These are phyloP conservation scores for Ranitomeya imitator DNA, from an alignment of 2,113 vertebrate species.

Conservation along the genomic window DNA sequence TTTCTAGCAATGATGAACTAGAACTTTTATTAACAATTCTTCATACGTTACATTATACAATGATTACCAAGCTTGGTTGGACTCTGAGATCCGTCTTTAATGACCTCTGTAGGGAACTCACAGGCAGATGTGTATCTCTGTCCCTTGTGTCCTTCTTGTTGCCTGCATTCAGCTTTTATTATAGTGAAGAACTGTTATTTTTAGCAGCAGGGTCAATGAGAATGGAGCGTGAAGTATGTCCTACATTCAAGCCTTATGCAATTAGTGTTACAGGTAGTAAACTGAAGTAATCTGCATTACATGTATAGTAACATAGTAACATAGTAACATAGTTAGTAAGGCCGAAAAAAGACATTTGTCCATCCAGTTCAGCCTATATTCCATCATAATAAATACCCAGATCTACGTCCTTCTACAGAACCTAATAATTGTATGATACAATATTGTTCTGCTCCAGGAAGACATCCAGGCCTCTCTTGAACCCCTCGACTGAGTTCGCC, in stretches of 20 bases:
- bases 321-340: too few relatives aligned
- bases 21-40: neutral
- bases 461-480: too few relatives aligned
- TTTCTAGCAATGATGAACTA: neutral
- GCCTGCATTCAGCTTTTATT: neutral
- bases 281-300: slow-evolving; percentile 7
- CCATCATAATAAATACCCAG: too few relatives aligned
- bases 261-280: slow-evolving; percentile 47
- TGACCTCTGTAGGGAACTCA: slow-evolving; percentile 3
- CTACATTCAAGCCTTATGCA: slow-evolving; percentile 30
- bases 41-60: neutral
- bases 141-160: slow-evolving; percentile 1
- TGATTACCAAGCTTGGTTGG: neutral
- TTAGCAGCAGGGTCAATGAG: slow-evolving; percentile 47
- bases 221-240: slow-evolving; percentile 2
- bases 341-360: too few relatives aligned
- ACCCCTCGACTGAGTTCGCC: too few relatives aligned
- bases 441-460: too few relatives aligned
- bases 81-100: neutral
- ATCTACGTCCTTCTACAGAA: too few relatives aligned
- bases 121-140: neutral
- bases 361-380: too few relatives aligned
- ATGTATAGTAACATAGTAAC: too few relatives aligned
- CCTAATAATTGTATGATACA: too few relatives aligned
- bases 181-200: slow-evolving; percentile 30